Evolutionary conservation across 2,888 invertebrate genomes (phyloP).

Genomic region (Parascotia fuliginaria): DNA sequence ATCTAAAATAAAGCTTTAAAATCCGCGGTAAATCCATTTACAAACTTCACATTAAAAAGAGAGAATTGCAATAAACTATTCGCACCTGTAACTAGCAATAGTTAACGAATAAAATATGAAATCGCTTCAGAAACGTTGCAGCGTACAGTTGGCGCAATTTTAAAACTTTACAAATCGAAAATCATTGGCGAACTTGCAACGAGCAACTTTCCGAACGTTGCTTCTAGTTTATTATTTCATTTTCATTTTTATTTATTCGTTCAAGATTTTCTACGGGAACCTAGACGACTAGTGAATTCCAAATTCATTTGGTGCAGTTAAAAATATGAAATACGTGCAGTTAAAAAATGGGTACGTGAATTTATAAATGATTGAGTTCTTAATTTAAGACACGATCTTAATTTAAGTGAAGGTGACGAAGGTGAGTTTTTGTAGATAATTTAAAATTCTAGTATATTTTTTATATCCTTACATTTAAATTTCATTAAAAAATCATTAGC

Average conservation of each 20-base stretch:
- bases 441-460: too few species aligned
- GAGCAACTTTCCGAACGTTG: constrained; percentile 35
- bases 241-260: constrained; percentile 53
- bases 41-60: constrained; percentile 15
- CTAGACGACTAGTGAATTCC: constrained; percentile 38
- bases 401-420: too few species aligned
- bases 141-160: constrained; percentile 44
- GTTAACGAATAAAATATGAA: constrained; percentile 44
- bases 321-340: constrained; percentile 28
- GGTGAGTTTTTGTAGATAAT: too few species aligned
- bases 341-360: constrained; percentile 13
- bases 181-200: constrained; percentile 43
- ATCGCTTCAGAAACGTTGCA: constrained; percentile 36
- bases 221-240: constrained; percentile 51
- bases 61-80: constrained; percentile 22
- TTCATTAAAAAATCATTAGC: too few species aligned
- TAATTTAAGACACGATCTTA: too few species aligned
- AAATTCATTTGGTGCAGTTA: constrained; percentile 39
- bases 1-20: too few species aligned
- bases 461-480: too few species aligned
- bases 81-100: constrained; percentile 36
- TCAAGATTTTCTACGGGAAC: constrained; percentile 36
- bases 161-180: constrained; percentile 48
- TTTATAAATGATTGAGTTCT: constrained; percentile 22
- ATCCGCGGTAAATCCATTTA: neutral